Base-by-base conservation (phyloP, 1,140 invertebrate genomes). In the Leguminivora glycinivorella region DNA sequence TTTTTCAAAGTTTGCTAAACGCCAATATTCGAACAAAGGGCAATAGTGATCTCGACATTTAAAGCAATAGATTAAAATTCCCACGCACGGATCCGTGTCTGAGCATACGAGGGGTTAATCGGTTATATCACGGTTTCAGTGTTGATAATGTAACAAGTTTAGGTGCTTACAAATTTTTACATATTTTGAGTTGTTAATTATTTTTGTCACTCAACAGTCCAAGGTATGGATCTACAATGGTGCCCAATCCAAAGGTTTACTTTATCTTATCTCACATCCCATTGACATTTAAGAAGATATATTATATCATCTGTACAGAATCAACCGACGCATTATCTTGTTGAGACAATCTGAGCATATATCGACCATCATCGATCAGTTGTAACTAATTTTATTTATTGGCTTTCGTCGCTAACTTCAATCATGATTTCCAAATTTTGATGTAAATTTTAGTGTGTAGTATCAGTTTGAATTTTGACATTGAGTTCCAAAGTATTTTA, bases 141-240 rank as follows among this genome's bases (percentile, higher is more conserved):
- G n/a, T n/a, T n/a, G n/a, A n/a, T n/a, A n/a, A n/a, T n/a, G n/a
- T n/a, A n/a, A 10, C 9, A 12, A 38, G 12, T 38, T 38, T 38
- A n/a, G n/a, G n/a, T n/a, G 2, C 34, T 14, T n/a, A 43, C 14
- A 17, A 43, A 17, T 17, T 17, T n/a, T n/a, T 43, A n/a, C 17
- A 14, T n/a, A 56, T 67, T 14, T 68, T 58, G 6, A 29, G 17
- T 60, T 25, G 6, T 14, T 71, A 14, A 40, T 68, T 24, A 22
- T 25, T 47, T 68, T 60, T 60, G 24, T 60, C 56, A 4, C 17
- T 60, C 9, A 7, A 29, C 56, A 60, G 56, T 26, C 24, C 1
- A 60, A 60, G 56, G 56, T 60, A 60, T 29, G 56, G 24, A 60
- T n/a, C 56, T 60, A 25, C 56, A 60, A 60, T 29, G 25, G 25